phyloP scores from a whole-genome alignment of 2,113 vertebrate genomes.

The Nettapus auritus region DNA sequence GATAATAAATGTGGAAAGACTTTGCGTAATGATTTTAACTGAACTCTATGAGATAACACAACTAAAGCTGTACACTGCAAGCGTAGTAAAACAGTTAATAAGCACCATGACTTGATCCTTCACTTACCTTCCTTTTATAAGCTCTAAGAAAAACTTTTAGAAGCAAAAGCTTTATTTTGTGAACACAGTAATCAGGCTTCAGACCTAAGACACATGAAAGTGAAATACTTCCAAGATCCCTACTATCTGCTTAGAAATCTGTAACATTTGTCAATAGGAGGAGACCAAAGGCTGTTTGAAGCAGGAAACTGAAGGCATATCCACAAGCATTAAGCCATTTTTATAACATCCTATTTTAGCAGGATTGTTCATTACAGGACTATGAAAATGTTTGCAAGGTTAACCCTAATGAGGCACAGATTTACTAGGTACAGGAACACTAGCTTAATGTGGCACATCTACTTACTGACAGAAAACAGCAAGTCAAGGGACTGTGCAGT shows the following conservation, averaged over 20 bases:
- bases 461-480: neutral
- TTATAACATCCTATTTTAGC: neutral
- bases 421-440: neutral
- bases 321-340: neutral
- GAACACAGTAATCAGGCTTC: neutral
- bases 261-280: neutral
- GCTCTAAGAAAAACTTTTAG: neutral
- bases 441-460: neutral
- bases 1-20: neutral
- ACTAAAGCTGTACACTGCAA: neutral
- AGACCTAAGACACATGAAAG: neutral
- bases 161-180: neutral
- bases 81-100: neutral
- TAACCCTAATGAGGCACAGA: neutral
- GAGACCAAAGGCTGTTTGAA: neutral
- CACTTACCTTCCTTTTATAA: neutral
- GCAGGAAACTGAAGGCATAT: neutral
- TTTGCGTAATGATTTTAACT: neutral
- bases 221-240: neutral
- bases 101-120: neutral
- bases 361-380: neutral
- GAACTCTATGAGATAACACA: neutral
- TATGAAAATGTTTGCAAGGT: neutral
- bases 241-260: neutral
- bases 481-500: neutral